These are phyloP conservation scores for Himalopsyche kuldschensis DNA, from an alignment of 2,888 invertebrate genomes.

Conservation along the genomic window DNA sequence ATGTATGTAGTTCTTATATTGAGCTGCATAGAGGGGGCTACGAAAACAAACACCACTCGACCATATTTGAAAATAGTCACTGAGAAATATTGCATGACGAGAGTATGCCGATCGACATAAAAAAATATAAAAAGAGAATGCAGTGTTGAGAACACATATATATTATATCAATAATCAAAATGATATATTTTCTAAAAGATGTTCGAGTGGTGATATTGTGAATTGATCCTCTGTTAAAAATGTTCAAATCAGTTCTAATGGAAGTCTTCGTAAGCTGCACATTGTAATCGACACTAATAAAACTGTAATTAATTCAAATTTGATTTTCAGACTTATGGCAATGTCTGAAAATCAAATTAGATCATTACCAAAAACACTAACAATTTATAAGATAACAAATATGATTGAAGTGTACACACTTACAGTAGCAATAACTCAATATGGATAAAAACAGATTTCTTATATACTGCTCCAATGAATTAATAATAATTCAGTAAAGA, in stretches of 20 bases:
- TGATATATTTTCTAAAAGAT: conserved; percentile 3
- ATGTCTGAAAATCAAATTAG: no score
- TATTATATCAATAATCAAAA: background rate
- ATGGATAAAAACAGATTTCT: background rate
- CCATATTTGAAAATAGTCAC: background rate
- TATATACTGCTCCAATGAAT: background rate
- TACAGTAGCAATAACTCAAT: no score
- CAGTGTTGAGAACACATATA: background rate
- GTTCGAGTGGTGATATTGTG: background rate
- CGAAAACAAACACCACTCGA: background rate
- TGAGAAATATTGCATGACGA: background rate
- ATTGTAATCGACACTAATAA: background rate
- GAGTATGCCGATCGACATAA: background rate
- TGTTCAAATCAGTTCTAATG: background rate
- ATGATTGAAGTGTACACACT: no score
- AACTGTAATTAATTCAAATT: no score
- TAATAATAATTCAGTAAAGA: background rate
- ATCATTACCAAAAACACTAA: no score
- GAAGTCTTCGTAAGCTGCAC: background rate
- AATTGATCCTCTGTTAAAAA: background rate
- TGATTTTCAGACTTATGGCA: no score
- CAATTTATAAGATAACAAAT: no score
- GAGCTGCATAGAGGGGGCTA: conserved; percentile 7
- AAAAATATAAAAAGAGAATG: background rate
- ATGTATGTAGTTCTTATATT: conserved; percentile 18